These are phyloP conservation scores for Lanistes nyassanus DNA, from an alignment of 1,140 invertebrate species.

Conservation along the genomic window DNA sequence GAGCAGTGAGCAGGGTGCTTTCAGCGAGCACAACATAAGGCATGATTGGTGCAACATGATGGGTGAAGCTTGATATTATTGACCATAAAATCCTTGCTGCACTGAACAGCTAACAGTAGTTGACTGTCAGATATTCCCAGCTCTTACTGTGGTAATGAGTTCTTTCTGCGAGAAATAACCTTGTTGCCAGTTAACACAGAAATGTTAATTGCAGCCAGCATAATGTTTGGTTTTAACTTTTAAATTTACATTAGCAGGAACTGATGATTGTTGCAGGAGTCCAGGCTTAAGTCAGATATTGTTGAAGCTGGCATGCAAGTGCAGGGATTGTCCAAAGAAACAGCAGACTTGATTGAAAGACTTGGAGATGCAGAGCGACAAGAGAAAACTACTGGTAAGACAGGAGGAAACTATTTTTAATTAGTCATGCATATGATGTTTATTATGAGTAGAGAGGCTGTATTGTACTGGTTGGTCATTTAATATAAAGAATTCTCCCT, in stretches of 20 bases:
- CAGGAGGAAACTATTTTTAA: background rate
- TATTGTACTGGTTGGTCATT: too few relatives aligned
- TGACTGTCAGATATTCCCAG: too few relatives aligned
- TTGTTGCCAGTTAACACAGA: background rate
- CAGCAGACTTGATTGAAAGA: conserved; percentile 24
- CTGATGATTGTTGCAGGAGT: conserved; percentile 14
- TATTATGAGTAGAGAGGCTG: too few relatives aligned
- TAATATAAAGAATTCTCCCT: background rate
- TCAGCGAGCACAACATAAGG: too few relatives aligned
- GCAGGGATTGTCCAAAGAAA: conserved; percentile 18
- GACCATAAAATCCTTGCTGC: too few relatives aligned
- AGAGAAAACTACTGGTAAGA: conserved; percentile 15
- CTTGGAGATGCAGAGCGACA: conserved; percentile 1
- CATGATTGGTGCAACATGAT: too few relatives aligned
- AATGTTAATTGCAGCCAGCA: conserved; percentile 9
- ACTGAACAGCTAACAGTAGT: too few relatives aligned
- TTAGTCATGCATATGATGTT: too few relatives aligned
- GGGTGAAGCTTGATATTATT: too few relatives aligned
- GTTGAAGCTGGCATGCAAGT: conserved; percentile 20
- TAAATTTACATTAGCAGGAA: background rate
- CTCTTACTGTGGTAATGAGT: too few relatives aligned
- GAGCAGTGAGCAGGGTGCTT: too few relatives aligned
- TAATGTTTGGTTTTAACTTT: background rate
- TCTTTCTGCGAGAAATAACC: too few relatives aligned
- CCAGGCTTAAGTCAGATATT: conserved; percentile 13